Percentiles rank a stretch among this genome's conserved stretches.
Evolutionary conservation across 2,888 invertebrate species (phyloP).

Genomic region (Cataglyphis altisquamis): DNA sequence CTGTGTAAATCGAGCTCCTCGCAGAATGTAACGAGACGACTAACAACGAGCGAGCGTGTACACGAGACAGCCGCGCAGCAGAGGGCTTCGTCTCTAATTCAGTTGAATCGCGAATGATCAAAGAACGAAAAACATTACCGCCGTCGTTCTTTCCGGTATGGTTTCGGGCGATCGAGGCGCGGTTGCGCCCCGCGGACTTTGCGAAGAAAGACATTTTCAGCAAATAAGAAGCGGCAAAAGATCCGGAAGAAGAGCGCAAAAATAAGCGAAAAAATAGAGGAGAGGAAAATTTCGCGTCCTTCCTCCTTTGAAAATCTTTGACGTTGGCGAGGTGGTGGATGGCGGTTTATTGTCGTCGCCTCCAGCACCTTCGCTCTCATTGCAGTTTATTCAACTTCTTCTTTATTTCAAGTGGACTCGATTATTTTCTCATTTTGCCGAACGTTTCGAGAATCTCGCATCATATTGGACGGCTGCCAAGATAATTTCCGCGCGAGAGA

Average conservation of each 20-base stretch:
- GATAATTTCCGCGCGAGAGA: slow-evolving; percentile 71
- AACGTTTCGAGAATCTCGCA: slow-evolving; percentile 58
- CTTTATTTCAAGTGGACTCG: slow-evolving; percentile 78
- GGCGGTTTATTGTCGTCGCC: slow-evolving; percentile 47
- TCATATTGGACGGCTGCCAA: slow-evolving; percentile 75
- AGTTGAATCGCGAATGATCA: slow-evolving; percentile 69
- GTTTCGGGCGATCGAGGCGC: slow-evolving; percentile 60
- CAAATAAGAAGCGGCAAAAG: slow-evolving; percentile 31
- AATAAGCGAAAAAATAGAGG: slow-evolving; percentile 11
- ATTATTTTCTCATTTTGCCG: slow-evolving; percentile 80
- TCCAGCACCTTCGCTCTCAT: slow-evolving; percentile 1
- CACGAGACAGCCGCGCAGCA: slow-evolving; percentile 9
- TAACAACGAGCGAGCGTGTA: slow-evolving; percentile 34
- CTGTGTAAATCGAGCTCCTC: slow-evolving; percentile 8
- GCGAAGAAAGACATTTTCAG: slow-evolving; percentile 44
- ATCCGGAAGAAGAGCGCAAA: slow-evolving; percentile 17
- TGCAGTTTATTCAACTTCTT: slow-evolving; percentile 71
- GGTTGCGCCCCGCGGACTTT: slow-evolving; percentile 26
- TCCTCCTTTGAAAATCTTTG: slow-evolving; percentile 55
- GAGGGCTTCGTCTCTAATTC: slow-evolving; percentile 67
- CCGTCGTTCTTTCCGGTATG: slow-evolving; percentile 30
- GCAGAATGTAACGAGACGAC: slow-evolving; percentile 8
- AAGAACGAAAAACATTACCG: slow-evolving; percentile 65
- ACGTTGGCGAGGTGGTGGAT: slow-evolving; percentile 40
- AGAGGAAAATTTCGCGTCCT: slow-evolving; percentile 35